Conservation (phyloP, 2,113 vertebrate species). For the Percina caprodes region DNA sequence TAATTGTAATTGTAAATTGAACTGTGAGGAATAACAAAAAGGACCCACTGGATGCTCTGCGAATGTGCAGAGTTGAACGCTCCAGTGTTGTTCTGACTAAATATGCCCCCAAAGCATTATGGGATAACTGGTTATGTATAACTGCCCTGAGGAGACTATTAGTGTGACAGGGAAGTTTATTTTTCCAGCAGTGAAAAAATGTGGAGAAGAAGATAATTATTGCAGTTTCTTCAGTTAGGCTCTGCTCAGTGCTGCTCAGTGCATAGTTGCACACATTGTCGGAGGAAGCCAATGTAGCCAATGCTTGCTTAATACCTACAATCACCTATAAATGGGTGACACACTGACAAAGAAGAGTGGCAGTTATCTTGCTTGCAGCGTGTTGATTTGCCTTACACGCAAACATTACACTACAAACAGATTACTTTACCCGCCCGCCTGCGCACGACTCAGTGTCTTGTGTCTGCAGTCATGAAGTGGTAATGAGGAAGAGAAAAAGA, state of each 20-base stretch:
- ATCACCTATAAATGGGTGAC: background rate
- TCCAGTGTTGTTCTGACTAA: background rate
- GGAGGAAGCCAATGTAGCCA: background rate
- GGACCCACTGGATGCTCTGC: background rate
- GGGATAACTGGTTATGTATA: background rate
- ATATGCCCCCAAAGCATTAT: conserved; percentile 8
- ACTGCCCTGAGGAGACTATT: background rate
- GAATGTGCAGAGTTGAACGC: background rate
- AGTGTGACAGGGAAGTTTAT: conserved; percentile 23
- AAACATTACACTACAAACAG: conserved; percentile 19
- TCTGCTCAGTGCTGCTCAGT: background rate
- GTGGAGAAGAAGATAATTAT: conserved; percentile 10
- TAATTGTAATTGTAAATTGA: background rate
- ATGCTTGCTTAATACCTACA: background rate
- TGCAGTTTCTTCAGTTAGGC: background rate
- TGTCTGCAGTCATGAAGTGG: conserved; percentile 30
- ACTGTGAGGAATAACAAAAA: background rate
- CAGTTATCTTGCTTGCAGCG: background rate
- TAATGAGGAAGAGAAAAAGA: conserved; percentile 37
- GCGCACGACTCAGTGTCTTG: background rate
- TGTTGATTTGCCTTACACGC: background rate
- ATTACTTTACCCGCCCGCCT: background rate
- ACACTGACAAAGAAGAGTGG: background rate
- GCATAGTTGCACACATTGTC: conserved; percentile 5
- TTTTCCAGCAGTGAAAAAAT: conserved; percentile 31